Evolutionary conservation across 2,113 vertebrate species (phyloP), one percentile per base, ranked within the genome.

Genomic region (Coptodon bakossiorum): DNA sequence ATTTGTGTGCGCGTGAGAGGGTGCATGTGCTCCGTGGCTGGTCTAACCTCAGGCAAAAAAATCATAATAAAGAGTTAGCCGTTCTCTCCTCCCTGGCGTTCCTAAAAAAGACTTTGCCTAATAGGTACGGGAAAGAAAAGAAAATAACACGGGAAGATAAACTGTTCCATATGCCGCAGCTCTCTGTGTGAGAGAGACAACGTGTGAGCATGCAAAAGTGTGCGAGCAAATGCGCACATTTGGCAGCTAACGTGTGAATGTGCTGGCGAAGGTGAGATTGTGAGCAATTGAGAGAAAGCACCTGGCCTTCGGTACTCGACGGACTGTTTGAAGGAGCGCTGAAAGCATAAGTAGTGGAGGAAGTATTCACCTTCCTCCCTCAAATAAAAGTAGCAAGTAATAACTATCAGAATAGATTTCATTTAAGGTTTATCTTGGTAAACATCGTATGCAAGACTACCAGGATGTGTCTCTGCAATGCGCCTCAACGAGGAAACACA

Each of bases 141-240:
- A 71, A 53, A 79, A 57, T 0, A 89, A 90, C 84, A 90, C 87
- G 80, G 76, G n/a, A 50, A 91, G 91, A 95, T 96, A 95, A 96
- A 96, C 90, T 93, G 92, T 95, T 95, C 95, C 95, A 96, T 95
- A 95, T 96, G 95, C 88, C 63, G 17, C n/a, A 3, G 6, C 40
- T 87, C n/a, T 81, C 43, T 36, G 22, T 86, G 71, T 24, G 63
- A 53, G 73, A 43, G 66, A 66, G 80, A 29, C 40, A 14, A 17
- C 16, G 38, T 38, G 81, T 59, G 81, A 17, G 19, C 5, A 4
- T 9, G 52, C 19, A 50, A 19, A 66, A 14, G 76, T 73, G 63
- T 61, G 52, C 3, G 22, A 13, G 40, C 22, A 82, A 73, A 71
- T 81, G 34, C 5, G 5, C 31, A 52, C 19, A 31, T 81, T 81